Evolutionary conservation across 2,113 vertebrate species (phyloP).

Genomic region (Aramus guarauna): DNA sequence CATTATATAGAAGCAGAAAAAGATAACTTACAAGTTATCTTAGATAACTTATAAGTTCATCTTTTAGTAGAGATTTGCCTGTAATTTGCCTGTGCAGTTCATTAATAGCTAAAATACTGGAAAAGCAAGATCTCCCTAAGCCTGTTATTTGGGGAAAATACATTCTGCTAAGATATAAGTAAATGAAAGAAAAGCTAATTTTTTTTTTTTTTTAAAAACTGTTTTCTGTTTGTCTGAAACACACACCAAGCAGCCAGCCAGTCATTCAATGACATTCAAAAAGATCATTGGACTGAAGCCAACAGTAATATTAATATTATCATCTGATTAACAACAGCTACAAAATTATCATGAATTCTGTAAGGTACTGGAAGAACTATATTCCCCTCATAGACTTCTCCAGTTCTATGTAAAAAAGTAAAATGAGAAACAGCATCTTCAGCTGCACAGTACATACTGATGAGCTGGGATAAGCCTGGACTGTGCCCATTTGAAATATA

Average conservation of each 20-base stretch:
- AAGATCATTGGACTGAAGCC: neutral
- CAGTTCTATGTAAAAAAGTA: neutral
- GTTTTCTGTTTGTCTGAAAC: neutral
- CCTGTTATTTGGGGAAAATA: neutral
- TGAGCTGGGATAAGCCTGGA: neutral
- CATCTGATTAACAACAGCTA: neutral
- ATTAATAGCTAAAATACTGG: neutral
- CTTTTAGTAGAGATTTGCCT: neutral
- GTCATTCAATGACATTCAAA: neutral
- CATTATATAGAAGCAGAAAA: neutral
- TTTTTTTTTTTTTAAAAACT: neutral
- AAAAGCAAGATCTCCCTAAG: neutral
- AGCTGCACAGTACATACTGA: neutral
- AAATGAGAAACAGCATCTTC: neutral
- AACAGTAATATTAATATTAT: neutral
- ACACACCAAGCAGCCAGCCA: neutral
- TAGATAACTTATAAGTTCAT: neutral
- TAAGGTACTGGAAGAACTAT: neutral
- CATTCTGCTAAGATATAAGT: neutral
- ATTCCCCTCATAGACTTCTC: neutral
- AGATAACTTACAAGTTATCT: no score
- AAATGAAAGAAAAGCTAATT: neutral
- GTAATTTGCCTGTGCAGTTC: neutral
- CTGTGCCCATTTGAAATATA: rapidly evolving
- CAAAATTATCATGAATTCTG: neutral